phyloP scores from a whole-genome alignment of 2,113 vertebrate genomes.

The Columba livia region DNA sequence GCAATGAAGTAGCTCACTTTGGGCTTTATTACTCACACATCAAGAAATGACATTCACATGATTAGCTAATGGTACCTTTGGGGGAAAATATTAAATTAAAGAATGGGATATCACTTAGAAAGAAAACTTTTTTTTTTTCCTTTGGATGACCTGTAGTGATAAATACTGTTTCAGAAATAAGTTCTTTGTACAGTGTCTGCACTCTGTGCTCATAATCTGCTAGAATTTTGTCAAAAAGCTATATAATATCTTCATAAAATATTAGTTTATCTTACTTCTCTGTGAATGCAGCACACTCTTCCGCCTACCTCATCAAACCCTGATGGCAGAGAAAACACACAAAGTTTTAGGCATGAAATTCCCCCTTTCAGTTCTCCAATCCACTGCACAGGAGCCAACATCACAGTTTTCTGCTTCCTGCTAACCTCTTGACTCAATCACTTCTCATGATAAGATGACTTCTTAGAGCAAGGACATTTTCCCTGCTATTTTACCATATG shows the following conservation, averaged over 20 bases:
- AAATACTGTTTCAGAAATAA: not conserved
- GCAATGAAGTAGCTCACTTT: not conserved
- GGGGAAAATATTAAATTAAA: not conserved
- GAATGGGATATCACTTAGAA: not conserved
- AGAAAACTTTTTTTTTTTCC: not conserved
- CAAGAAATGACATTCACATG: not conserved
- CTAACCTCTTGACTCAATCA: not conserved
- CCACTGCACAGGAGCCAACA: not conserved
- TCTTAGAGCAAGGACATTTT: not conserved
- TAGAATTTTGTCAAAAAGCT: not conserved
- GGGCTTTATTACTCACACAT: not conserved
- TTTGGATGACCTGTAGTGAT: not conserved
- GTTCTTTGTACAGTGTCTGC: rapidly evolving
- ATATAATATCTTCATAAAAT: not conserved
- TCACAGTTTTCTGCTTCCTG: not conserved
- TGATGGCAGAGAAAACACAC: not conserved
- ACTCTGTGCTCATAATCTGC: rapidly evolving
- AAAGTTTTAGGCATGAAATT: not conserved
- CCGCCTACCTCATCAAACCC: not conserved
- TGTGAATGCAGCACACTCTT: not conserved
- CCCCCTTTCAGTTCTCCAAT: not conserved
- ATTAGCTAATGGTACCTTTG: not conserved
- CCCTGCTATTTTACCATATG: not conserved
- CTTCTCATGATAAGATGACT: not conserved
- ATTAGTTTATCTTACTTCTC: not conserved